A percentile compares a stretch with the other conserved stretches of the same genome.
These are phyloP conservation scores for Vulpes lagopus DNA, from an alignment of 2,113 vertebrate genomes.

Conservation along the genomic window DNA sequence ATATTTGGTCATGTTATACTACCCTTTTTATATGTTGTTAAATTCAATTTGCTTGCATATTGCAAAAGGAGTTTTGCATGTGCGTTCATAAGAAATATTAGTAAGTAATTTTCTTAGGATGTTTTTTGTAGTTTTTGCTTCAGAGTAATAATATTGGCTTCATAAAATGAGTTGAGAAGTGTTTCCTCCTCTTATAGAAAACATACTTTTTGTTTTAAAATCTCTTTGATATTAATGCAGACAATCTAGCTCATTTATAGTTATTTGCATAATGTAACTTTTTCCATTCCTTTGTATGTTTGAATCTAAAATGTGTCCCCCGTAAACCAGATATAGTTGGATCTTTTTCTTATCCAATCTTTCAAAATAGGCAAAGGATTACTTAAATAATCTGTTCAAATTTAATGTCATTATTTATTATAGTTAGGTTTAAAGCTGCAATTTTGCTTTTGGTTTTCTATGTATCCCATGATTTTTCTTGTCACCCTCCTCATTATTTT, in stretches of 20 bases:
- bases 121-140: neutral
- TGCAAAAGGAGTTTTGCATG: neutral
- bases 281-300: neutral
- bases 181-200: neutral
- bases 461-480: neutral
- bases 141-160: neutral
- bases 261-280: neutral
- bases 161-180: neutral
- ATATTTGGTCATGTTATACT: neutral
- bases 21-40: neutral
- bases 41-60: neutral
- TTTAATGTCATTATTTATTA: neutral
- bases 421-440: neutral
- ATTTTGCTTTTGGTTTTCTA: neutral
- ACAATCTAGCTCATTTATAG: neutral
- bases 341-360: neutral
- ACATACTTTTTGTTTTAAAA: neutral
- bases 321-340: neutral
- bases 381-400: neutral
- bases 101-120: neutral
- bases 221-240: neutral
- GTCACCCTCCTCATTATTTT: neutral
- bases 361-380: neutral
- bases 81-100: neutral
- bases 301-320: neutral